Evolutionary conservation across 2,113 vertebrate species (phyloP), one percentile per base, ranked within the genome.

Genomic region (Panthera tigris): DNA sequence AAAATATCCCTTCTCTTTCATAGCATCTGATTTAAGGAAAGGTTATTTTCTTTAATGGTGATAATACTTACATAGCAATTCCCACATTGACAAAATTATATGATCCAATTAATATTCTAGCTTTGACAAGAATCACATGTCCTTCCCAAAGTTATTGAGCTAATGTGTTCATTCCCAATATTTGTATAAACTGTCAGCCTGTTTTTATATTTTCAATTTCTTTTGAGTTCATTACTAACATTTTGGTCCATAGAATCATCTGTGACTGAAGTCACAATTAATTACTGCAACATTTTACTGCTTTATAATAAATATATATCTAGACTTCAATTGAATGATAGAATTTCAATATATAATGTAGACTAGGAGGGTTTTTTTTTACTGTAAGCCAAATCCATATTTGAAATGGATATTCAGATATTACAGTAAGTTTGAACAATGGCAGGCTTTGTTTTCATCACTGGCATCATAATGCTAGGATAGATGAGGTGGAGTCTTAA

Each of bases 151-250:
- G 13, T 92, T 82, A 69, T 9, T 73, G 39, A 97, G 29, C 4
- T 95, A 94, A 90, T 29, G 45, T 55, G 16, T 1, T 68, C 14
- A 13, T 41, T 74, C 31, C 25, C 55, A 71, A 71, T 45, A 86
- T 91, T 89, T 76, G 25, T 69, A 61, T 83, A 74, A 87, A 73
- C n/a, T 69, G 14, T 55, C 25, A 95, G 66, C 3, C 6, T 95
- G 18, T 85, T 81, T 95, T 94, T 57, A 16, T 73, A 87, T 76
- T 95, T 39, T 63, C 33, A 45, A 86, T 86, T 73, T 16, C 7
- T 96, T 92, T 66, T 52, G 86, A 78, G n/a, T 57, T 94, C 92
- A 71, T 82, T 82, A 74, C 16, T 90, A 94, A 66, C 48, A 61
- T 31, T 81, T 57, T 94, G 7, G 25, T 81, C 88, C 7, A 36